A percentile compares a stretch with the other conserved stretches of the same genome.
Conservation (phyloP, 1,140 invertebrate genomes). For the roundworm (Caenorhabditis elegans) region WBcel235 BX284606.5:778001-778500, state of each 20-base stretch:
- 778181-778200: slow-evolving; percentile 61
- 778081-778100: background rate
- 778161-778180: slow-evolving; percentile 38
- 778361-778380: slow-evolving; percentile 25
- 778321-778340: slow-evolving; percentile 30
- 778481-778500: slow-evolving; percentile 63
- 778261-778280: slow-evolving; percentile 56
- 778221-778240: slow-evolving; percentile 63
- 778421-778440: no score
- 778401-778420: no score
- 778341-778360: slow-evolving; percentile 15
- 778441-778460: background rate
- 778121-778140: slow-evolving; percentile 62
- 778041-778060: slow-evolving; percentile 65
- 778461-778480: slow-evolving; percentile 44
- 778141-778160: slow-evolving; percentile 58
- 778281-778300: background rate
- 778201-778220: slow-evolving; percentile 63
- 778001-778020: slow-evolving; percentile 59
- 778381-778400: slow-evolving; percentile 20
- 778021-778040: slow-evolving; percentile 64
- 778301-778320: background rate
- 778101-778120: slow-evolving; percentile 48
- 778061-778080: slow-evolving; percentile 63
- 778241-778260: slow-evolving; percentile 64